Evolutionary conservation across 2,888 invertebrate species (phyloP).

Genomic region (Trissolcus japonicus): DNA sequence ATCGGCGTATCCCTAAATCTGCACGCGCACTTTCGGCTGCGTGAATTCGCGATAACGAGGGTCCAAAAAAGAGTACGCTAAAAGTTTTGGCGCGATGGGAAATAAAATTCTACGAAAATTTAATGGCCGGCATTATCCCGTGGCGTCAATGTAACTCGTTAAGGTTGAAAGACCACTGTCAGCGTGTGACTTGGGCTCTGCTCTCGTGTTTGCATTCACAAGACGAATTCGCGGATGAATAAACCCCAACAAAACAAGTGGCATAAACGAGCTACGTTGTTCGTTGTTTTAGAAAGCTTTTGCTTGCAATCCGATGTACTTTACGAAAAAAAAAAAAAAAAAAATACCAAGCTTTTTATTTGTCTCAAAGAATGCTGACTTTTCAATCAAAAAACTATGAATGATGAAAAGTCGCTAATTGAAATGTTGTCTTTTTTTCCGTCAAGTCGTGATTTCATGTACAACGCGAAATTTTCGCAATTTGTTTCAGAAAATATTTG

Average conservation of each 20-base stretch:
- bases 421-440: background rate
- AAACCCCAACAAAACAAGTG: conserved; percentile 35
- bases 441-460: background rate
- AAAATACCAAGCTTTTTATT: background rate
- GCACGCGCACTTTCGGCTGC: conserved; percentile 11
- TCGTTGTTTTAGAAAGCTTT: conserved; percentile 24
- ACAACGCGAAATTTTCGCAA: too few relatives aligned
- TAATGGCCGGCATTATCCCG: conserved; percentile 16
- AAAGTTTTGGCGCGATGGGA: conserved; percentile 1
- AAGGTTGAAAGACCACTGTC: conserved; percentile 37
- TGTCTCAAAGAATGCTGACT: background rate
- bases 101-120: conserved; percentile 8
- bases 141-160: conserved; percentile 39
- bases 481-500: background rate
- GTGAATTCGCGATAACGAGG: conserved; percentile 45
- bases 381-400: background rate
- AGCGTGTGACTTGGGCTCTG: conserved; percentile 26
- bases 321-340: background rate
- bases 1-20: conserved; percentile 23
- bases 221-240: conserved; percentile 32
- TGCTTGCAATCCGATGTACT: conserved; percentile 7
- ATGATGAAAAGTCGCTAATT: conserved; percentile 10
- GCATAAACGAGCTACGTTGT: conserved; percentile 29
- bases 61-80: conserved; percentile 24
- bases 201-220: conserved; percentile 25